A percentile compares a stretch with the other conserved stretches of the same genome.
phyloP scores from a whole-genome alignment of 2,113 vertebrate genomes.

The Channa argus region DNA sequence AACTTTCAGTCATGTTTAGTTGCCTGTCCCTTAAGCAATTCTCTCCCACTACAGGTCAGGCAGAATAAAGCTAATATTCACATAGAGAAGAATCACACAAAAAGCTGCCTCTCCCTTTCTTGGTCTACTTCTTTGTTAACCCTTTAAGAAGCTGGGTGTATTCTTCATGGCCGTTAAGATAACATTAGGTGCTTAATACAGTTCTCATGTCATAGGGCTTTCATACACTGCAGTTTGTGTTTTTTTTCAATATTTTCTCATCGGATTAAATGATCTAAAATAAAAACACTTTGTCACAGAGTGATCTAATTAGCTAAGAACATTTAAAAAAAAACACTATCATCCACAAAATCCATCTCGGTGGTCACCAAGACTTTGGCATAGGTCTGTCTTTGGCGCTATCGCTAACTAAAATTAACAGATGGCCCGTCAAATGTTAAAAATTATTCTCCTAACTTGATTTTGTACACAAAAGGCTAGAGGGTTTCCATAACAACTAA shows the following conservation, averaged over 20 bases:
- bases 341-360: neutral
- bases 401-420: too few species aligned
- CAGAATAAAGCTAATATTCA: conserved; percentile 57
- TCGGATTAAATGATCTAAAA: neutral
- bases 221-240: neutral
- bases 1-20: conserved; percentile 32
- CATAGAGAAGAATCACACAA: conserved; percentile 3
- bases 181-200: too few species aligned
- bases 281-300: neutral
- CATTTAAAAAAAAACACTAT: neutral
- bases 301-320: neutral
- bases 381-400: neutral
- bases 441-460: neutral
- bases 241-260: neutral
- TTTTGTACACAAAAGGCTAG: neutral
- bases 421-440: too few species aligned
- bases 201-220: neutral
- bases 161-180: neutral
- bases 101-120: conserved; percentile 21
- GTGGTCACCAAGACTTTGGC: neutral
- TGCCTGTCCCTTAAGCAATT: conserved; percentile 32
- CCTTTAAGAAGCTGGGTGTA: conserved; percentile 23
- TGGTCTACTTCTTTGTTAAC: conserved; percentile 12
- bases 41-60: neutral
- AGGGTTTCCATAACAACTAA: conserved; percentile 5